These are phyloP conservation scores for Sternotherus odoratus DNA, from an alignment of 2,797 vertebrate species.

Conservation along the genomic window DNA sequence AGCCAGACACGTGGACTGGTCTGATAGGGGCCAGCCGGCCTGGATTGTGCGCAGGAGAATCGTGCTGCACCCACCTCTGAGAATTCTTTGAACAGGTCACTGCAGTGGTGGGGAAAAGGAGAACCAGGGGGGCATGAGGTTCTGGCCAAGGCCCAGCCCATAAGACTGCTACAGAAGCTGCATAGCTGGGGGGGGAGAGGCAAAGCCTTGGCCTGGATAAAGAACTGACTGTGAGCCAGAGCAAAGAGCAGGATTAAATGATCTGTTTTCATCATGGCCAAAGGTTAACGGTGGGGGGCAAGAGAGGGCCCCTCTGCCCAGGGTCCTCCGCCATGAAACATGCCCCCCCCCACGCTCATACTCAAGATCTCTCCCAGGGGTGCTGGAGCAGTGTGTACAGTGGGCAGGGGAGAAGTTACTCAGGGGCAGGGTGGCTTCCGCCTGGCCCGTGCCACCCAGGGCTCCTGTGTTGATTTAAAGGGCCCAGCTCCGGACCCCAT, in stretches of 20 bases:
- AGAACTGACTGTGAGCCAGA: neutral
- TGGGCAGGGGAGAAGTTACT: too few species aligned
- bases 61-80: neutral
- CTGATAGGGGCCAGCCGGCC: rapidly evolving
- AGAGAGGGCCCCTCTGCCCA: neutral
- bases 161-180: neutral
- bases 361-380: neutral
- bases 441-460: too few species aligned
- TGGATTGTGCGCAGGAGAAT: neutral
- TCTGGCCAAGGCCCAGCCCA: neutral
- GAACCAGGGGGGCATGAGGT: neutral
- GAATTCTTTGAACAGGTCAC: neutral
- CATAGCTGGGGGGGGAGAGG: neutral
- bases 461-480: too few species aligned
- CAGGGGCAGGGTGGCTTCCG: too few species aligned
- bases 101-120: neutral
- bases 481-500: too few species aligned
- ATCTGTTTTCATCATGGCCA: neutral
- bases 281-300: neutral
- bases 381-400: too few species aligned
- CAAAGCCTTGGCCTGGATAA: neutral
- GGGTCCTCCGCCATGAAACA: neutral
- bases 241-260: neutral
- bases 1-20: neutral
- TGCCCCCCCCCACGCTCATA: neutral